phyloP scores from a whole-genome alignment of 2,797 vertebrate species.

The Monodelphis domestica region DNA sequence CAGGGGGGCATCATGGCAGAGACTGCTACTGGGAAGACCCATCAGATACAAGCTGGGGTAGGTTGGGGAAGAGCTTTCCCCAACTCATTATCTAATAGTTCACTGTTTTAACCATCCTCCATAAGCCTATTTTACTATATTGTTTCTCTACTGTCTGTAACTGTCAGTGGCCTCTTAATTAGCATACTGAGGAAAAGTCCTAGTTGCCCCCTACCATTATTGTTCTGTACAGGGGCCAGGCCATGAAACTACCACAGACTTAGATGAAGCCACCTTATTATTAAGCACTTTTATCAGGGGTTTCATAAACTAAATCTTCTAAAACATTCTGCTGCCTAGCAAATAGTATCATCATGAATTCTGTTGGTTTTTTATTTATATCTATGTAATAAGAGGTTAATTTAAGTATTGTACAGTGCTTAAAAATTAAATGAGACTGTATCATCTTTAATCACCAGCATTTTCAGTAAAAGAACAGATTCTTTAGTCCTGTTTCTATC shows the following conservation, averaged over 20 bases:
- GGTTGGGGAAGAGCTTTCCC: not conserved
- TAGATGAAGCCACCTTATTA: not conserved
- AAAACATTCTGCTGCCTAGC: not conserved
- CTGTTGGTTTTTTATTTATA: not conserved
- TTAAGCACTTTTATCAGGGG: not conserved
- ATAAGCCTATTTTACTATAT: not conserved
- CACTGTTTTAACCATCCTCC: not conserved
- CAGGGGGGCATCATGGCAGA: not conserved
- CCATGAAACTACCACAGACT: not conserved
- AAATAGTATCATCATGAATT: not conserved
- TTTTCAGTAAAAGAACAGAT: not conserved
- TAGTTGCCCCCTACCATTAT: not conserved
- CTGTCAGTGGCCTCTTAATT: not conserved
- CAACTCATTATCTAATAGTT: not conserved
- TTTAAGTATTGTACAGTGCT: not conserved
- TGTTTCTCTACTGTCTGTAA: not conserved
- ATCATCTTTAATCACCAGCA: not conserved
- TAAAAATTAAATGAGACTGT: not conserved
- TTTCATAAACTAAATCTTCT: not conserved
- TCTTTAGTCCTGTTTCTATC: not conserved
- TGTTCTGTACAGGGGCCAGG: not conserved
- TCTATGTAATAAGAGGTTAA: not conserved
- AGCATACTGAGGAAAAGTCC: not conserved
- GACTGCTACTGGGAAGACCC: not conserved
- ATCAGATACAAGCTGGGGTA: not conserved